These are phyloP conservation scores for Mormoops blainvillei DNA, from an alignment of 2,113 vertebrate species.

Conservation along the genomic window DNA sequence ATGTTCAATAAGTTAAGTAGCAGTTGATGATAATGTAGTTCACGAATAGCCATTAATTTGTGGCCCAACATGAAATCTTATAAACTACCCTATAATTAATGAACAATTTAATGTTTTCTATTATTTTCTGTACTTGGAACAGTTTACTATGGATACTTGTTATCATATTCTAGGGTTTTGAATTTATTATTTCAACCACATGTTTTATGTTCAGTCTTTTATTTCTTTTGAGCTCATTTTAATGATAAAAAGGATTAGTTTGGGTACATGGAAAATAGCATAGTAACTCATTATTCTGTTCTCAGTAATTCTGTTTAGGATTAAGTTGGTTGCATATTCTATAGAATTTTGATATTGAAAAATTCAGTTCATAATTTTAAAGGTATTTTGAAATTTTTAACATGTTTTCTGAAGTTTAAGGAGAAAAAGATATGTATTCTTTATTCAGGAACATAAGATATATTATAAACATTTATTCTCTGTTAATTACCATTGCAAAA, in stretches of 20 bases:
- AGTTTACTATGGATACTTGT: not conserved
- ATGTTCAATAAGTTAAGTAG: not conserved
- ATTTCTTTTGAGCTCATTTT: constrained; percentile 7
- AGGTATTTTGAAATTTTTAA: constrained; percentile 28
- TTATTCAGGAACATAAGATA: not conserved
- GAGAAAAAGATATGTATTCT: constrained; percentile 13
- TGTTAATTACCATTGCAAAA: not conserved
- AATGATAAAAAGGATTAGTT: not conserved
- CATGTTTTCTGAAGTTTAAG: not conserved
- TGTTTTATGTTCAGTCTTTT: not conserved
- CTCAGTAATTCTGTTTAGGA: not conserved
- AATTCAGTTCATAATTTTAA: not conserved
- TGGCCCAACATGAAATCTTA: not conserved
- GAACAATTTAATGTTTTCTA: not conserved
- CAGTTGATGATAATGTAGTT: not conserved
- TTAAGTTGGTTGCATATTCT: constrained; percentile 14
- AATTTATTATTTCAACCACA: not conserved
- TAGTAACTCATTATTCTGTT: not conserved
- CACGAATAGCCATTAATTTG: not conserved
- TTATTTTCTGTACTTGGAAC: constrained; percentile 3
- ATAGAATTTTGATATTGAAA: constrained; percentile 34
- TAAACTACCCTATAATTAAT: not conserved
- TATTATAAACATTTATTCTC: constrained; percentile 11
- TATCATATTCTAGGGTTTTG: not conserved
- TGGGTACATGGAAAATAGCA: not conserved